These are phyloP conservation scores for Polypterus senegalus DNA, from an alignment of 2,113 vertebrate genomes.

Conservation along the genomic window DNA sequence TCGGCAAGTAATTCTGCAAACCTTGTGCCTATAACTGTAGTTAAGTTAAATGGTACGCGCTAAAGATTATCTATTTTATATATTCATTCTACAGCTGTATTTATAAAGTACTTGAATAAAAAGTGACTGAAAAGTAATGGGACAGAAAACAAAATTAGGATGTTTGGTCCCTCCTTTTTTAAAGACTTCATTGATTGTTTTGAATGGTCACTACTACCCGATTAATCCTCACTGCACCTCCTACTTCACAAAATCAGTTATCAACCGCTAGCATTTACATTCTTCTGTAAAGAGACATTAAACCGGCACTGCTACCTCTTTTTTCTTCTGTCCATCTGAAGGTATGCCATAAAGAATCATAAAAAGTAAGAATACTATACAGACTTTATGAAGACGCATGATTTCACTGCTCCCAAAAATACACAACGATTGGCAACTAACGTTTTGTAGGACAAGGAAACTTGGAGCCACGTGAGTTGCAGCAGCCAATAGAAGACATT, in stretches of 20 bases:
- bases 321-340: conserved; percentile 55
- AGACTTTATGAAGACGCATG: conserved; percentile 41
- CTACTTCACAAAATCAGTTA: not conserved
- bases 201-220: not conserved
- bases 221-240: not conserved
- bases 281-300: not conserved
- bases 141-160: not conserved
- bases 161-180: not conserved
- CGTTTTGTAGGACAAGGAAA: too few relatives aligned
- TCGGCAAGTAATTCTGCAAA: too few relatives aligned
- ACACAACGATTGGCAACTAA: too few relatives aligned
- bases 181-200: not conserved
- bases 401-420: conserved; percentile 4
- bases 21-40: too few relatives aligned
- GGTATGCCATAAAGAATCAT: conserved; percentile 18
- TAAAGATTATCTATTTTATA: too few relatives aligned
- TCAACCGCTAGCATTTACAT: too few relatives aligned
- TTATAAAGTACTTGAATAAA: too few relatives aligned
- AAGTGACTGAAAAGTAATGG: too few relatives aligned
- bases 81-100: too few relatives aligned
- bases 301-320: conserved; percentile 47
- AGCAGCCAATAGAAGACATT: too few relatives aligned
- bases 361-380: conserved; percentile 21
- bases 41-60: too few relatives aligned
- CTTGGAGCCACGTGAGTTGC: too few relatives aligned